A percentile compares a stretch with the other conserved stretches of the same genome.
Conservation (phyloP, 2,888 invertebrate species). For the Morinoia aosen region DNA sequence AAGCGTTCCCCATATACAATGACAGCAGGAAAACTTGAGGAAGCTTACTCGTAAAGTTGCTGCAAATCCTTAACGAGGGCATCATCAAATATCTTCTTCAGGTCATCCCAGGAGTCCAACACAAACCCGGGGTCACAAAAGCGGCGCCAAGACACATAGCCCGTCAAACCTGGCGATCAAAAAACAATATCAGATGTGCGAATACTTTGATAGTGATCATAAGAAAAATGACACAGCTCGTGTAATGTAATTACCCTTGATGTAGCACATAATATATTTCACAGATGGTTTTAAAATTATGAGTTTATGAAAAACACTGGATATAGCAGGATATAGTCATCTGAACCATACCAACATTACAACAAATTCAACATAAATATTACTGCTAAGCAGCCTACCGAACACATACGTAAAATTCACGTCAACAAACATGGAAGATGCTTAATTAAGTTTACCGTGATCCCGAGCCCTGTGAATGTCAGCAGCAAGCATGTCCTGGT, state of each 20-base stretch:
- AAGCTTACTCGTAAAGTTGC: conserved; percentile 61
- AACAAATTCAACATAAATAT: too few relatives aligned
- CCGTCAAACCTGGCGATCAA: conserved; percentile 54
- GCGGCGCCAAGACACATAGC: conserved; percentile 61
- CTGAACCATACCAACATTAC: too few relatives aligned
- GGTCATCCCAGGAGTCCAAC: conserved; percentile 63
- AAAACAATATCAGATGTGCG: neutral
- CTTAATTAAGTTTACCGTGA: conserved; percentile 56
- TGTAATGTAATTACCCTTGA: neutral
- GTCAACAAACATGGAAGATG: too few relatives aligned
- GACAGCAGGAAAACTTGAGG: neutral
- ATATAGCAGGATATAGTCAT: too few relatives aligned
- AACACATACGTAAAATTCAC: too few relatives aligned
- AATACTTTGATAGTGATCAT: neutral
- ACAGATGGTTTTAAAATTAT: too few relatives aligned
- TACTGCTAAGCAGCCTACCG: too few relatives aligned
- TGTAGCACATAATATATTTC: neutral
- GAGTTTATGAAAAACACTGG: too few relatives aligned
- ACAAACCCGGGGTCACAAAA: conserved; percentile 61
- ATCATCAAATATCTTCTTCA: conserved; percentile 55
- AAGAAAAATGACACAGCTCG: neutral
- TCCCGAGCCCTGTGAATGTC: conserved; percentile 64
- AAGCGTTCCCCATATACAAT: neutral
- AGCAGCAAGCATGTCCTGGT: conserved; percentile 65
- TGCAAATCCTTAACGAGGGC: conserved; percentile 60